Base-by-base conservation (phyloP, 2,113 vertebrate genomes). In the Prionailurus viverrinus region DNA sequence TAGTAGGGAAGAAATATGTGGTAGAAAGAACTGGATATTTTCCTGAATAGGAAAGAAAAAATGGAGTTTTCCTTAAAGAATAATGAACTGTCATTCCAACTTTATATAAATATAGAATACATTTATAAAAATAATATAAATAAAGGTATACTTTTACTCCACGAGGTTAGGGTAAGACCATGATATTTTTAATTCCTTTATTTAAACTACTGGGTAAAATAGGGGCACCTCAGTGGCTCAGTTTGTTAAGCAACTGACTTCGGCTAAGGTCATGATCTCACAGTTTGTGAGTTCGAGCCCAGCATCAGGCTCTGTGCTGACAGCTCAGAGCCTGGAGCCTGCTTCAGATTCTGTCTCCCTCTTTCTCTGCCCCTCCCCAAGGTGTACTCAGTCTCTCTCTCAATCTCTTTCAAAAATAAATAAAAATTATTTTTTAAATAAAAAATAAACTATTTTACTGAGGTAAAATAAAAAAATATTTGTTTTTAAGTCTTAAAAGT, bases 121-220 rank as follows among this genome's bases (percentile, higher is more conserved):
- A 58, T 58, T 58, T 58, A 58, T 58, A 58, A 58, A 58, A 58
- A 58, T 6, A 58, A 66, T 86, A 61, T 55, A 86, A 85, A 14
- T 27, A 53, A 68, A 53, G 9, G 27, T 25, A 92, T 3, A 48
- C 2, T 95, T 90, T 82, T 71, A 58, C 87, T 95, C 9, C 19
- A 71, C 85, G 48, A 71, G 58, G 27, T 84, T 79, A 87, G 18
- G 51, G 25, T 82, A 78, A 88, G 10, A 82, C 68, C 13, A 90
- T 71, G 23, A n/a, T 25, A 88, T 55, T 66, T 91, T 96, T 89
- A 76, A 84, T 74, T 84, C 48, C 21, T 78, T 93, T 79, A 58
- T 58, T 58, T 58, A 58, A 58, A 58, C 18, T 58, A 58, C 6
- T 58, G 55, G 55, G 55, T 58, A 58, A 58, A 15, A 58, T 19